Evolutionary conservation across 2,888 invertebrate species (phyloP), one percentile per base, ranked within the genome.

Genomic region (Protophormia terraenovae): DNA sequence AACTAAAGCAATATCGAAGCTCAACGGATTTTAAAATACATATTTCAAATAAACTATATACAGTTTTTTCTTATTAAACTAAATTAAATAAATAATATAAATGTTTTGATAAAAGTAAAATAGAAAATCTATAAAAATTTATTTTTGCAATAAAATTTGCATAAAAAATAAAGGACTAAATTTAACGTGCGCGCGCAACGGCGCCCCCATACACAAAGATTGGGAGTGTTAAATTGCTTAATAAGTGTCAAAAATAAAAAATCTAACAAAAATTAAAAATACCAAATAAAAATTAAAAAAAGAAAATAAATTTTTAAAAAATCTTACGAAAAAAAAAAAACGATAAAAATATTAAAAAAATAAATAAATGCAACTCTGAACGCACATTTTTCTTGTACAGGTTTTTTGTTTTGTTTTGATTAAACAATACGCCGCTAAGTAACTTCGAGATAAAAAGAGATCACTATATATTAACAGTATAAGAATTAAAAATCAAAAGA

Each of bases 321-420:
- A 47, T 47, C 29, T 19, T 45, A 47, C 3, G 22, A 45, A 55
- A 12, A 47, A 69, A 73, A 38, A 19, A 38, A 58, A n/a, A n/a
- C n/a, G n/a, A n/a, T n/a, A n/a, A n/a, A 81, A 50, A 53, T n/a
- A 2, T 19, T 24, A 58, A 60, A 14, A 24, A 55, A 55, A 16
- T 29, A 7, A 67, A 10, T 64, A 50, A 71, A 71, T 50, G 12
- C 75, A 84, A 84, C 80, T 58, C 78, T 78, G 73, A 53, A 55
- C 29, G 66, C 67, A 67, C 66, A 45, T 60, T 83, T 76, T 66
- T 35, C 35, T 41, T 47, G 35, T 66, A 45, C n/a, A 67, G 45
- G 35, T 7, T 73, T 83, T 71, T 66, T 12, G 45, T 77, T 77
- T 83, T 83, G 83, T 83, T 83, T 78, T 83, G 83, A 73, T 73